Conservation (phyloP, 2,797 vertebrate genomes). For the Enteromius viviparus region DNA sequence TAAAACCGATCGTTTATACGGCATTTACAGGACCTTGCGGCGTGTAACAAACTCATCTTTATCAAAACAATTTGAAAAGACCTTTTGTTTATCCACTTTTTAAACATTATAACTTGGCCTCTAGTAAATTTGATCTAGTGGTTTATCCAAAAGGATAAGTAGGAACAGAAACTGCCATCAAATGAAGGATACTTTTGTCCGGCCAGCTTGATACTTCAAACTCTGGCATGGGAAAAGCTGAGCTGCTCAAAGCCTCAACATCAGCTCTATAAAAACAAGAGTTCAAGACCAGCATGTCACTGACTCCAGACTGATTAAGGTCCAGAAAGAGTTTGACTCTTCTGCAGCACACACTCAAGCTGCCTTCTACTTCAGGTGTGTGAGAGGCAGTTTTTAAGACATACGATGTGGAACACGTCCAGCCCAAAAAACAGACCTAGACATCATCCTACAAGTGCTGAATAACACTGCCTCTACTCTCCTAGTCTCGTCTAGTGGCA, state of each 20-base stretch:
- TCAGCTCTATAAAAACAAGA: slow-evolving; percentile 19
- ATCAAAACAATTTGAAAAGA: slow-evolving; percentile 14
- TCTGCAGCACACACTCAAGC: background rate
- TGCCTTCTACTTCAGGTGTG: slow-evolving; percentile 37
- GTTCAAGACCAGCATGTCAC: slow-evolving; percentile 12
- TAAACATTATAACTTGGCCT: slow-evolving; percentile 21
- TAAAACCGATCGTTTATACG: background rate
- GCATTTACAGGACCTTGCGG: slow-evolving; percentile 14
- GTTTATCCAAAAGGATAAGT: slow-evolving; percentile 23
- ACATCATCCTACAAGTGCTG: slow-evolving; percentile 23
- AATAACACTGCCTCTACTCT: slow-evolving; percentile 1
- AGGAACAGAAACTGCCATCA: background rate
- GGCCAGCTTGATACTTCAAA: slow-evolving; percentile 8
- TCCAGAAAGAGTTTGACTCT: slow-evolving; percentile 5
- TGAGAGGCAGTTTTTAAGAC: slow-evolving; percentile 33
- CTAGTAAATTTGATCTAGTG: background rate
- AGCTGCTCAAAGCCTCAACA: slow-evolving; percentile 19
- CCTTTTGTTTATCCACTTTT: slow-evolving; percentile 7
- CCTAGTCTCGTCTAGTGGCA: background rate
- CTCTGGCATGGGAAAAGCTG: slow-evolving; percentile 4
- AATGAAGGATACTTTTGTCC: slow-evolving; percentile 28
- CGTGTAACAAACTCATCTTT: slow-evolving; percentile 19
- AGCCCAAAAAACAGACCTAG: slow-evolving; percentile 41
- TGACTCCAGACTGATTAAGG: slow-evolving; percentile 21
- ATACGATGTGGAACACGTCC: slow-evolving; percentile 14